A percentile compares a stretch with the other conserved stretches of the same genome.
Conservation (phyloP, 2,113 vertebrate genomes). For the Poicephalus gulielmi region DNA sequence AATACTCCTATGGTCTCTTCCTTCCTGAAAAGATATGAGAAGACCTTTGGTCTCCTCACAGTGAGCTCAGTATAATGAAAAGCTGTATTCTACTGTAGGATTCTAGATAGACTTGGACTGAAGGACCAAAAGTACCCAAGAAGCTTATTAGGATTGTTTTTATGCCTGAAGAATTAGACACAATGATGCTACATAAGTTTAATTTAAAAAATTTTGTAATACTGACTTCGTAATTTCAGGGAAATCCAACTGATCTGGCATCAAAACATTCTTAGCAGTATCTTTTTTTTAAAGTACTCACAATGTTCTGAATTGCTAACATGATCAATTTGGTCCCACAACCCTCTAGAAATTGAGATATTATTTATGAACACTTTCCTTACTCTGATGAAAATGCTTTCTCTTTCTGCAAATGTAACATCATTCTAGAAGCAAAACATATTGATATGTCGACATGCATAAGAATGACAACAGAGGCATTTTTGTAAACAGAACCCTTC, state of each 20-base stretch:
- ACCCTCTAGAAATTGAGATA: not conserved
- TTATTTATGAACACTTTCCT: not conserved
- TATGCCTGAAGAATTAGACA: not conserved
- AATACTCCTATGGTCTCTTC: not conserved
- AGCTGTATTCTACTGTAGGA: not conserved
- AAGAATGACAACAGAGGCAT: not conserved
- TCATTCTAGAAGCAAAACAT: not conserved
- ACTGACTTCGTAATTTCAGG: not conserved
- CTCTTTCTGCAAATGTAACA: not conserved
- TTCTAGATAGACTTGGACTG: not conserved
- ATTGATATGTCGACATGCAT: not conserved
- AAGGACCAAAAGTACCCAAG: not conserved
- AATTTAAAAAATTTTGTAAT: not conserved
- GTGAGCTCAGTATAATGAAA: not conserved
- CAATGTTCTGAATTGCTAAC: not conserved
- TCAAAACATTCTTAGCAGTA: not conserved
- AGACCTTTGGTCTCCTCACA: not conserved
- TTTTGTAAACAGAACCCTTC: slow-evolving; percentile 22
- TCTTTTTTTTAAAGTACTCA: not conserved
- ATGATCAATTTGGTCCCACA: not conserved
- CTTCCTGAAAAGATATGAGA: not conserved
- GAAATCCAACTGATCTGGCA: not conserved
- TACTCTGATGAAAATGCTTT: not conserved
- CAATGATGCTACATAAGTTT: not conserved
- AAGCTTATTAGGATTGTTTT: not conserved